A percentile compares a stretch with the other conserved stretches of the same genome.
Evolutionary conservation across 1,140 invertebrate genomes (phyloP).

Genomic region (Drosophila guanche): DNA sequence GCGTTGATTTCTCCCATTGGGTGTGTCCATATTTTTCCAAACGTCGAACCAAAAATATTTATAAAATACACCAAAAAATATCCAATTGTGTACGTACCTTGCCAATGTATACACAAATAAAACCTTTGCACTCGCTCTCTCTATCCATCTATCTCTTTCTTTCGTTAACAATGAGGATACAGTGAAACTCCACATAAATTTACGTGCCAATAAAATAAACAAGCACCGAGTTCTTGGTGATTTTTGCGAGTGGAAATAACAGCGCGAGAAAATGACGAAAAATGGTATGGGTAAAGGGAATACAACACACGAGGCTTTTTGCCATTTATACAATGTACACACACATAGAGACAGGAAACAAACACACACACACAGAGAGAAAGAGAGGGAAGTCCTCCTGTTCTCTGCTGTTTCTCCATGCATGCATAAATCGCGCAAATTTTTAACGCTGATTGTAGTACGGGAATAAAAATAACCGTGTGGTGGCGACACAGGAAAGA

Average conservation of each 20-base stretch:
- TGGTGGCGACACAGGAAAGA: constrained; percentile 17
- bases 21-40: constrained; percentile 56
- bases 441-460: constrained; percentile 77
- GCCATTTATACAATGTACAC: constrained; percentile 41
- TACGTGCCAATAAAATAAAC: constrained; percentile 82
- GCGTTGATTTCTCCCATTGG: constrained; percentile 33
- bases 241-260: constrained; percentile 60
- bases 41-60: constrained; percentile 67
- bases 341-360: constrained; percentile 17
- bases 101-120: constrained; percentile 49
- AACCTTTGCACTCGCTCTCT: constrained; percentile 17
- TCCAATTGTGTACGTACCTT: constrained; percentile 45
- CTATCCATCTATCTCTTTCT: constrained; percentile 1
- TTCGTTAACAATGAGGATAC: constrained; percentile 5
- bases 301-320: constrained; percentile 44
- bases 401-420: constrained; percentile 45
- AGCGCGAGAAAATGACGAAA: not conserved
- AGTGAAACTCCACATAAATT: constrained; percentile 65
- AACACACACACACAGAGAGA: constrained; percentile 17
- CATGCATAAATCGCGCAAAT: constrained; percentile 79
- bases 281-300: constrained; percentile 42
- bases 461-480: constrained; percentile 64
- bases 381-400: constrained; percentile 1
- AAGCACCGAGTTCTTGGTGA: constrained; percentile 75
- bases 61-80: constrained; percentile 60